Evolutionary conservation across 2,113 vertebrate genomes (phyloP).

Genomic region (Echinops telfairi): DNA sequence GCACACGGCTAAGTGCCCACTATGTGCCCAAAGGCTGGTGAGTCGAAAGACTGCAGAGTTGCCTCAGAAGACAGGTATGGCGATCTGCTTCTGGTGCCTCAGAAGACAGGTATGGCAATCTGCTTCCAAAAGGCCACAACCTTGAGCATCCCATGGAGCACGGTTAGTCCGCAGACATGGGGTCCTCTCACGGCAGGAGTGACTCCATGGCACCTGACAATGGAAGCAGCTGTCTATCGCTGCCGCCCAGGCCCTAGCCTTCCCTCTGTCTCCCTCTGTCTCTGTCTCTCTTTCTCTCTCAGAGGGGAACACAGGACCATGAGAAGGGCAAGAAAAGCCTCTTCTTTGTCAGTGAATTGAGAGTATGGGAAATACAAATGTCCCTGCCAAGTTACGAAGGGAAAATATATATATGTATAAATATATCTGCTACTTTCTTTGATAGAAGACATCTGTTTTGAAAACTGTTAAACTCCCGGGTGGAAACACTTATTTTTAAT

Average conservation of each 20-base stretch:
- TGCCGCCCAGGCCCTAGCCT: no score
- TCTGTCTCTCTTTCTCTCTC: background rate
- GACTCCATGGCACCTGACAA: background rate
- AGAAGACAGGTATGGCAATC: background rate
- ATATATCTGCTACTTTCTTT: conserved; percentile 54
- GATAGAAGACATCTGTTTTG: conserved; percentile 74
- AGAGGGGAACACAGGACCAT: conserved; percentile 14
- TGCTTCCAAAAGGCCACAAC: background rate
- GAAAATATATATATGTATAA: background rate
- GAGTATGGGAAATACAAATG: conserved; percentile 53
- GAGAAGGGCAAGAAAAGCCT: background rate
- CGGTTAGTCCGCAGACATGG: background rate
- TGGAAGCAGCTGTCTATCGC: no score
- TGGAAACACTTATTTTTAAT: conserved; percentile 73
- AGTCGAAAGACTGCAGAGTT: background rate
- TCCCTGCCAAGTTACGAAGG: conserved; percentile 53
- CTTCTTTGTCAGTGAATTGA: conserved; percentile 28
- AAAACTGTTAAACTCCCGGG: conserved; percentile 56
- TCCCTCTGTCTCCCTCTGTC: no score
- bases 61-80: background rate
- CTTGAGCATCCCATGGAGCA: background rate
- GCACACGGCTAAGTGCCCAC: background rate
- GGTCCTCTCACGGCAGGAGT: background rate
- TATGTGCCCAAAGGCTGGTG: background rate
- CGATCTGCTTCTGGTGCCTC: background rate